A percentile compares a stretch with the other conserved stretches of the same genome.
Evolutionary conservation across 2,797 vertebrate species (phyloP).

Genomic region (Numenius phaeopus): DNA sequence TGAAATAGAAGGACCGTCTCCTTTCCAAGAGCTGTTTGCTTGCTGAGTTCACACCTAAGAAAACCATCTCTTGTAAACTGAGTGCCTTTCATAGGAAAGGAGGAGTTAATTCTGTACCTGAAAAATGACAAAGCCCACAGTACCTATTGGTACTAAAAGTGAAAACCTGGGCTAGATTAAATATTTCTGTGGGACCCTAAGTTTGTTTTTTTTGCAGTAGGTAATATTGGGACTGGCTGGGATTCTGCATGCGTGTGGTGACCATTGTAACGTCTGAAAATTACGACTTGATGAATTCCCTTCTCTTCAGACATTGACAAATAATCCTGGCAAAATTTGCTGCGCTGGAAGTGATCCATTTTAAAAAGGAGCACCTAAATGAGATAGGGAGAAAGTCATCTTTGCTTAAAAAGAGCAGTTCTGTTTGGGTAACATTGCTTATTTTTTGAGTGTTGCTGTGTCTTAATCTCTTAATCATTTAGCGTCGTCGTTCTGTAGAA

Average conservation of each 20-base stretch:
- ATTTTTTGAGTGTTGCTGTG: background rate
- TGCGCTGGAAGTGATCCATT: background rate
- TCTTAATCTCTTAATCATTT: background rate
- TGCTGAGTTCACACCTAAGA: background rate
- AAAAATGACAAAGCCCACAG: background rate
- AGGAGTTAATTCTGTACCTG: background rate
- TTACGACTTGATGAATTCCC: background rate
- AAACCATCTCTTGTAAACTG: background rate
- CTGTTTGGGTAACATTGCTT: background rate
- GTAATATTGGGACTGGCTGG: background rate
- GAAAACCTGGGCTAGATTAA: background rate
- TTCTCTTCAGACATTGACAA: slow-evolving; percentile 14
- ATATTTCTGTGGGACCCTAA: background rate
- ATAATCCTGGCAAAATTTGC: background rate
- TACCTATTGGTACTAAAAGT: background rate
- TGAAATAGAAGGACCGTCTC: background rate
- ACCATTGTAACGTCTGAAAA: background rate
- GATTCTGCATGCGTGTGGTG: background rate
- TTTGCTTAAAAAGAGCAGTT: background rate
- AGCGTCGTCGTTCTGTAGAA: background rate
- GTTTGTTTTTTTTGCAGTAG: background rate
- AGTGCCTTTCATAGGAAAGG: background rate
- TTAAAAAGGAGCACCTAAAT: background rate
- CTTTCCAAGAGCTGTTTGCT: background rate
- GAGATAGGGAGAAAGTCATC: background rate